Evolutionary conservation across 2,888 invertebrate genomes (phyloP).

Genomic region (Dicyrtoma fusca): DNA sequence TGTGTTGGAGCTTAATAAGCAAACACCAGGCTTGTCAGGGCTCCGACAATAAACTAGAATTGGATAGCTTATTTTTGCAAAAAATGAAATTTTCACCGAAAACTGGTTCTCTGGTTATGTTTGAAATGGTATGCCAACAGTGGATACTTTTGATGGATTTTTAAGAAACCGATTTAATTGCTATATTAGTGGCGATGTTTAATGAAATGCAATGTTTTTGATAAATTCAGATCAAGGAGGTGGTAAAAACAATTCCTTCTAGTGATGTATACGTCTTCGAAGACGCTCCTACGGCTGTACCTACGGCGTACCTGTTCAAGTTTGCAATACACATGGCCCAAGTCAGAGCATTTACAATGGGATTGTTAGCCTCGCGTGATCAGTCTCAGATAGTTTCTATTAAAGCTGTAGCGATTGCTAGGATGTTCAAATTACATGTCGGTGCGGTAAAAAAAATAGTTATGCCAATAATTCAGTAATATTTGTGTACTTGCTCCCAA

Average conservation of each 20-base stretch:
- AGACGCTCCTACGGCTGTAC: slow-evolving; percentile 40
- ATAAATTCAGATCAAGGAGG: slow-evolving; percentile 38
- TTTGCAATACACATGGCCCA: slow-evolving; percentile 44
- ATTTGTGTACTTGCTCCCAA: background rate
- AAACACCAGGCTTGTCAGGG: background rate
- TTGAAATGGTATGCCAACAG: slow-evolving; percentile 37
- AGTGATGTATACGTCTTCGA: slow-evolving; percentile 46
- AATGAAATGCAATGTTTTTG: background rate
- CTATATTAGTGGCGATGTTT: background rate
- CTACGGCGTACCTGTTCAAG: slow-evolving; percentile 36
- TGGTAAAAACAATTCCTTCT: slow-evolving; percentile 41
- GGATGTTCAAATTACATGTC: slow-evolving; percentile 47
- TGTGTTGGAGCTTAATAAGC: slow-evolving; percentile 41
- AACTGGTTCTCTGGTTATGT: slow-evolving; percentile 38
- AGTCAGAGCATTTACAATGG: slow-evolving; percentile 45
- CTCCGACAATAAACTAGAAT: background rate
- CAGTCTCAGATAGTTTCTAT: slow-evolving; percentile 41
- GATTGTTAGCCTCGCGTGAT: slow-evolving; percentile 37
- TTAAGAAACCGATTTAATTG: too few relatives aligned
- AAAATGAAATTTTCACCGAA: slow-evolving; percentile 35
- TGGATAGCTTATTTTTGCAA: slow-evolving; percentile 32
- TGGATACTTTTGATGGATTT: too few relatives aligned
- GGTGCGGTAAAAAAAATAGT: slow-evolving; percentile 38
- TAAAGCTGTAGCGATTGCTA: slow-evolving; percentile 44
- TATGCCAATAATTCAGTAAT: background rate